A percentile compares a stretch with the other conserved stretches of the same genome.
Conservation (phyloP, 2,113 vertebrate genomes). For the Cinclus mexicanus region DNA sequence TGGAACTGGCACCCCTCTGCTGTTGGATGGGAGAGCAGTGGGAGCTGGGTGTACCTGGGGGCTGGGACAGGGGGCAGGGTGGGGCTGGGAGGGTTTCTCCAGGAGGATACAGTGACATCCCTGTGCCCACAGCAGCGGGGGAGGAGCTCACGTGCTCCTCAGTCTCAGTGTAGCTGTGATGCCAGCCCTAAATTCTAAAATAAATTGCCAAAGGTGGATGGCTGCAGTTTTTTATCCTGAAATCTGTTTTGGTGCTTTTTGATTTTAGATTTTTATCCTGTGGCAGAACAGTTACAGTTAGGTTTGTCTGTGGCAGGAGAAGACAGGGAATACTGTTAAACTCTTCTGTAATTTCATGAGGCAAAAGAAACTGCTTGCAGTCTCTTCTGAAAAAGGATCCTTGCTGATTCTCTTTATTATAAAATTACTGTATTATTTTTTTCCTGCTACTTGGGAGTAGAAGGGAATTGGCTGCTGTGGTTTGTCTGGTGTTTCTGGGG, state of each 20-base stretch:
- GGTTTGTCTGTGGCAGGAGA: background rate
- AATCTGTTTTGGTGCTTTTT: background rate
- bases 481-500: background rate
- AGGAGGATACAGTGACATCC: rapidly evolving
- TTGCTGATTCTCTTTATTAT: rapidly evolving
- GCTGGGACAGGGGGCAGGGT: rapidly evolving
- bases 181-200: background rate
- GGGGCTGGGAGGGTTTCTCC: rapidly evolving
- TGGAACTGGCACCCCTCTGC: background rate
- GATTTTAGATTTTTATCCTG: background rate
- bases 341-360: background rate
- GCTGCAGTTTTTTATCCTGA: background rate
- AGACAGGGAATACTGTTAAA: background rate
- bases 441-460: rapidly evolving
- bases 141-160: rapidly evolving
- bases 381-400: background rate
- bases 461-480: background rate
- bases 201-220: rapidly evolving
- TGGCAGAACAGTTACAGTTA: background rate
- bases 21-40: background rate
- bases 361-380: background rate
- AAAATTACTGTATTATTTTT: rapidly evolving
- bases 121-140: background rate
- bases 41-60: rapidly evolving
- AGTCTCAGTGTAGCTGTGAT: rapidly evolving